A percentile compares a stretch with the other conserved stretches of the same genome.
phyloP scores from a whole-genome alignment of 2,797 vertebrate species.

The Anabacerthia variegaticeps region DNA sequence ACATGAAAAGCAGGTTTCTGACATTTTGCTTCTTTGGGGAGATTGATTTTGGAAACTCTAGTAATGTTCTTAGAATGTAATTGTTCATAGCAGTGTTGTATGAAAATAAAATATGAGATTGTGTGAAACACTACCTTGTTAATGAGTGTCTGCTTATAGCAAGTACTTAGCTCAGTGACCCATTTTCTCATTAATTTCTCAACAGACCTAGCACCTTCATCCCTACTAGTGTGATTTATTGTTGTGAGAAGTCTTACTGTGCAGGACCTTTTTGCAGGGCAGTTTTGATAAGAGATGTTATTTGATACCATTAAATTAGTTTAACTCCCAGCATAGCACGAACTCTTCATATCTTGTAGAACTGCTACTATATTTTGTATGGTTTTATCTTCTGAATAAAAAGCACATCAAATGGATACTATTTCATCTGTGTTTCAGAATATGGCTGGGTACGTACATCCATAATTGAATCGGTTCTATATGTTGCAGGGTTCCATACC shows the following conservation, averaged over 20 bases:
- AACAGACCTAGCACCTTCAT: background rate
- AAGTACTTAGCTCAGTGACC: constrained; percentile 11
- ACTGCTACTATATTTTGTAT: background rate
- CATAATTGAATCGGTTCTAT: background rate
- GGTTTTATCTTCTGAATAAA: background rate
- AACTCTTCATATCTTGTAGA: background rate
- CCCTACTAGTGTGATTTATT: background rate
- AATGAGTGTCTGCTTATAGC: background rate
- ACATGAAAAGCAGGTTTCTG: background rate
- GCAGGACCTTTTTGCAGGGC: background rate
- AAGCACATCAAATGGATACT: background rate
- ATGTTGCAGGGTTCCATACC: background rate
- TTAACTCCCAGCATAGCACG: background rate
- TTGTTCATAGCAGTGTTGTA: background rate
- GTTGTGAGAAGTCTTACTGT: background rate
- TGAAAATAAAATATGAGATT: constrained; percentile 15
- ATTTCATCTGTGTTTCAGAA: background rate
- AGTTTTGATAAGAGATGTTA: background rate
- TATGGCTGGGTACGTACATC: background rate
- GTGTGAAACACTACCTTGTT: background rate
- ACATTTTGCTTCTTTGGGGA: background rate
- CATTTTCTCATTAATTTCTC: constrained; percentile 28
- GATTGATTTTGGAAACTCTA: background rate
- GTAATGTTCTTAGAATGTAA: background rate
- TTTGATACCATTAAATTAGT: background rate